phyloP scores from a whole-genome alignment of 2,888 invertebrate species.

The Sminthurides aquaticus region DNA sequence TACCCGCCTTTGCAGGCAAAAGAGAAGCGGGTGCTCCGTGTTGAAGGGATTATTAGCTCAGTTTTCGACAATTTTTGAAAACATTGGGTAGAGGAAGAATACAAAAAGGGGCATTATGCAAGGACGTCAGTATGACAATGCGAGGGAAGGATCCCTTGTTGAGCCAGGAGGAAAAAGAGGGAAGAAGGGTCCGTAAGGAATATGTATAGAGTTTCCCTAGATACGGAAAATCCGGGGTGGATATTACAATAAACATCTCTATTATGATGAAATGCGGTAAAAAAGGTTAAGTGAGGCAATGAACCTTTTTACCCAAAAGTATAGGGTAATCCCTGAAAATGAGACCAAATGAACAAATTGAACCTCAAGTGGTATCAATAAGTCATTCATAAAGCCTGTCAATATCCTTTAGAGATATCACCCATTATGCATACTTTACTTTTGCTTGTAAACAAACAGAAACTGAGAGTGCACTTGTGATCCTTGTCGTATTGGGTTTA shows the following conservation, averaged over 20 bases:
- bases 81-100: background rate
- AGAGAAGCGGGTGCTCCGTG: background rate
- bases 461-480: background rate
- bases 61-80: background rate
- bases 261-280: slow-evolving; percentile 30
- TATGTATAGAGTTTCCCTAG: background rate
- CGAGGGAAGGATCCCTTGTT: no score
- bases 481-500: no score
- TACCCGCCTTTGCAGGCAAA: no score
- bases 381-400: slow-evolving; percentile 3
- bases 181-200: no score
- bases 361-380: slow-evolving; percentile 22
- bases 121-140: no score
- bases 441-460: background rate
- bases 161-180: no score
- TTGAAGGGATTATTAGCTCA: background rate
- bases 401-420: background rate
- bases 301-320: slow-evolving; percentile 1
- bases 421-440: no score
- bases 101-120: background rate
- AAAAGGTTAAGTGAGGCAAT: slow-evolving; percentile 12
- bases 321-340: background rate
- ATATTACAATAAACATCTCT: slow-evolving; percentile 28
- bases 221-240: background rate
- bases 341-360: slow-evolving; percentile 27